Conservation (phyloP, 2,113 vertebrate species). For the Narcine bancroftii region DNA sequence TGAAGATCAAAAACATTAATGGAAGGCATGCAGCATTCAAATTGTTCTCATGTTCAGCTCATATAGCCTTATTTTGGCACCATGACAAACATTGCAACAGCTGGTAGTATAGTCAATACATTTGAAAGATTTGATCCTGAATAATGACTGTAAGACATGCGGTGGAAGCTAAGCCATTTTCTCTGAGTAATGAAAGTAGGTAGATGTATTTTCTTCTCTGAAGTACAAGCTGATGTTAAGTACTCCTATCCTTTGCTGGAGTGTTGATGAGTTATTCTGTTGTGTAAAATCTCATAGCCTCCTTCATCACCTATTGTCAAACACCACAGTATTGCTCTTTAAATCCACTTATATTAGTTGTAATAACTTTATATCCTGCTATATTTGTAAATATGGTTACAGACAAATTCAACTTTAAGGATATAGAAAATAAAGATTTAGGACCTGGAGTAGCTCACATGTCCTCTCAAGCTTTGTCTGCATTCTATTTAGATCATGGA, state of each 20-base stretch:
- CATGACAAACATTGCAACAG: constrained; percentile 2
- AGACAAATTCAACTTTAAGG: neutral
- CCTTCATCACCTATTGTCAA: neutral
- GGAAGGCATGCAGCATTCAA: neutral
- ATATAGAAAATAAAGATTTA: no score
- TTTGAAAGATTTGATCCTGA: neutral
- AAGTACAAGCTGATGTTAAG: neutral
- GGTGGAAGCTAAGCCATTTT: neutral
- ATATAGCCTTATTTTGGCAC: neutral
- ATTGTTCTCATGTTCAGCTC: neutral
- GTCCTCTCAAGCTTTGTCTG: no score
- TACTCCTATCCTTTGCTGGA: no score
- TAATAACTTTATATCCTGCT: neutral
- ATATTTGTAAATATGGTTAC: neutral
- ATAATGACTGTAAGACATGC: neutral
- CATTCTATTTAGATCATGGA: no score
- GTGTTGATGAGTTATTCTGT: neutral
- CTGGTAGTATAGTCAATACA: constrained; percentile 1
- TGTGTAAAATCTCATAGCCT: neutral
- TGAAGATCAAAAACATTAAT: constrained; percentile 19
- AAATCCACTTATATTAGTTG: neutral
- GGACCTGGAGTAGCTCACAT: no score
- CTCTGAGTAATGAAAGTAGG: neutral
- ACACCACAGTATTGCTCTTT: no score
- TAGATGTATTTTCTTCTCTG: neutral